Base-by-base conservation (phyloP, 2,797 vertebrate species). In the Schizothorax lantsangensis region DNA sequence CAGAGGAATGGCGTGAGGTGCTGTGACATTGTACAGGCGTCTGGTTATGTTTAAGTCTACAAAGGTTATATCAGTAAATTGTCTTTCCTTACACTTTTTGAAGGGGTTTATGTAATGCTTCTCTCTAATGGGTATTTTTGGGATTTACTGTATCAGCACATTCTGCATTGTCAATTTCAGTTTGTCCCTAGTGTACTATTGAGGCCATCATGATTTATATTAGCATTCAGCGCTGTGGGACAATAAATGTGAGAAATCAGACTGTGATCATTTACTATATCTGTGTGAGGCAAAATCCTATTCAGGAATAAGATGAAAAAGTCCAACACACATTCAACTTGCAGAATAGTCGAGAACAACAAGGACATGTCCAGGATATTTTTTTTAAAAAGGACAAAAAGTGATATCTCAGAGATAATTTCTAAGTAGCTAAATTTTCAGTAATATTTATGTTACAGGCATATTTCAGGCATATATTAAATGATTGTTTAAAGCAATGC, bases 1-100 rank as follows among this genome's bases (percentile, higher is more conserved):
- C 92, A 93, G 93, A 92, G 91, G 85, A 89, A 92, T 89, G 91
- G 89, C 91, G 89, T 91, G 90, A 91, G 89, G 84, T 73, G 73
- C 88, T 85, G 89, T 91, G 91, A 89, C 79, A 84, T 91, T 91
- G 92, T 86, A 90, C 79, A 91, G 89, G 80, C 86, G 30, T 79
- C 74, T 83, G 43, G 91, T 91, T 90, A 78, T 62, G 36, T 59
- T 57, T 45, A 57, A 36, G 21, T 19, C n/a, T 85, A 74, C 49
- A 75, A 49, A 77, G 52, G 57, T 77, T 49, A 45, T 19, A 72
- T 59, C 47, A 81, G 77, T 62, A 80, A 62, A 80, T 59, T 59
- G 36, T 71, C n/a, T 85, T 72, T 79, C 38, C 38, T 43, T 71
- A 57, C 11, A 38, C 38, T 80, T 85, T 79, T 47, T 79, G 54